A percentile compares a stretch with the other conserved stretches of the same genome.
Conservation (phyloP, 2,888 invertebrate genomes). For the Rhamnusium bicolor region DNA sequence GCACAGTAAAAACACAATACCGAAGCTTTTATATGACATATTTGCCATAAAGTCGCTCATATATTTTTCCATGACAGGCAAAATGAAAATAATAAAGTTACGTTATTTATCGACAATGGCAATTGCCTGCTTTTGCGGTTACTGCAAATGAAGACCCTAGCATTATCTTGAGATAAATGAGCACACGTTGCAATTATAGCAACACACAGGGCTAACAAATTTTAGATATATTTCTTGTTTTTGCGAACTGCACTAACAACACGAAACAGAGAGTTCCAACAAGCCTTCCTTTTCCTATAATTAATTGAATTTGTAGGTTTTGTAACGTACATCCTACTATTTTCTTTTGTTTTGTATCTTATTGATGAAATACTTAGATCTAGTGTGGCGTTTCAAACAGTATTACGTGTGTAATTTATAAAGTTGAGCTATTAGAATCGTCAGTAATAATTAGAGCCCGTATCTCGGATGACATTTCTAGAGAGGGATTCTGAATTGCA, state of each 20-base stretch:
- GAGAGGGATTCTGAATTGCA: too few relatives aligned
- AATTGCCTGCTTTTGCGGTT: slow-evolving; percentile 45
- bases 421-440: too few relatives aligned
- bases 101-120: slow-evolving; percentile 58
- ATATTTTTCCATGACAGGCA: slow-evolving; percentile 58
- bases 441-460: too few relatives aligned
- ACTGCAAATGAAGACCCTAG: slow-evolving; percentile 26
- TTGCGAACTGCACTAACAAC: background rate
- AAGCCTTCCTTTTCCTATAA: background rate
- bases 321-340: background rate
- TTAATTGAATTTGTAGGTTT: background rate
- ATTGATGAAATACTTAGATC: too few relatives aligned
- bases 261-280: background rate
- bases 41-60: slow-evolving; percentile 59
- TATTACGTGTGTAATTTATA: too few relatives aligned
- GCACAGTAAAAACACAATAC: slow-evolving; percentile 53
- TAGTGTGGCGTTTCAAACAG: too few relatives aligned
- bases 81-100: slow-evolving; percentile 63
- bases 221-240: slow-evolving; percentile 11
- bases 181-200: slow-evolving; percentile 20
- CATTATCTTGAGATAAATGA: slow-evolving; percentile 23
- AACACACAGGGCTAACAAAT: slow-evolving; percentile 18
- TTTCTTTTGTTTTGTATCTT: too few relatives aligned
- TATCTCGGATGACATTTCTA: too few relatives aligned
- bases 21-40: slow-evolving; percentile 56